phyloP scores from a whole-genome alignment of 2,797 vertebrate genomes.

The Vipera ursinii region DNA sequence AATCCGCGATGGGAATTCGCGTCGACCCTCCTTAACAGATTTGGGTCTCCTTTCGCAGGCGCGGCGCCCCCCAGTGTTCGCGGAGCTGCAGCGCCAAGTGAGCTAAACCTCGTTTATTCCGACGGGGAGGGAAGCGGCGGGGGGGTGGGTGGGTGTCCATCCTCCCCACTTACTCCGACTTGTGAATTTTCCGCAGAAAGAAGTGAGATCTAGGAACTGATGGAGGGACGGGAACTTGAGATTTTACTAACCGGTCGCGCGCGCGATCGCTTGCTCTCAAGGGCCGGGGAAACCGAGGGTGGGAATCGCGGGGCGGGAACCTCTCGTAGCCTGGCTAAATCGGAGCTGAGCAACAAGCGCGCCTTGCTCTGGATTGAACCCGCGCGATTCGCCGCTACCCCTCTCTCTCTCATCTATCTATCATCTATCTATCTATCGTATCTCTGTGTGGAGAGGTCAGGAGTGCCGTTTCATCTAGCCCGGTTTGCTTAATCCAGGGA shows the following conservation, averaged over 20 bases:
- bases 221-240: background rate
- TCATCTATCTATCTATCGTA: too few species aligned
- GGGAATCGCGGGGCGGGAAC: background rate
- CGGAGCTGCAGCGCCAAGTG: background rate
- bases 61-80: conserved; percentile 11
- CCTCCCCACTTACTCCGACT: background rate
- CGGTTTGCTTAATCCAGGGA: background rate
- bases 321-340: background rate
- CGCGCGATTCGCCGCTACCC: background rate
- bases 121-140: too few species aligned
- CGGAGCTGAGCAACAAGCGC: background rate
- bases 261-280: background rate
- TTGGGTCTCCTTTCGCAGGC: background rate
- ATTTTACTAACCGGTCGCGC: background rate
- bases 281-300: background rate
- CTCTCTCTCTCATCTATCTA: background rate
- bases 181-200: background rate
- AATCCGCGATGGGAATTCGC: background rate
- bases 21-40: background rate
- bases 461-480: background rate
- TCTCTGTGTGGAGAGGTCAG: background rate
- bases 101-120: background rate
- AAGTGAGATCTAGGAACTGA: background rate
- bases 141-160: too few species aligned
- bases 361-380: background rate